Percentiles rank a stretch among this genome's conserved stretches.
These are phyloP conservation scores for Parus major DNA, from an alignment of 2,113 vertebrate species.

Conservation along the genomic window DNA sequence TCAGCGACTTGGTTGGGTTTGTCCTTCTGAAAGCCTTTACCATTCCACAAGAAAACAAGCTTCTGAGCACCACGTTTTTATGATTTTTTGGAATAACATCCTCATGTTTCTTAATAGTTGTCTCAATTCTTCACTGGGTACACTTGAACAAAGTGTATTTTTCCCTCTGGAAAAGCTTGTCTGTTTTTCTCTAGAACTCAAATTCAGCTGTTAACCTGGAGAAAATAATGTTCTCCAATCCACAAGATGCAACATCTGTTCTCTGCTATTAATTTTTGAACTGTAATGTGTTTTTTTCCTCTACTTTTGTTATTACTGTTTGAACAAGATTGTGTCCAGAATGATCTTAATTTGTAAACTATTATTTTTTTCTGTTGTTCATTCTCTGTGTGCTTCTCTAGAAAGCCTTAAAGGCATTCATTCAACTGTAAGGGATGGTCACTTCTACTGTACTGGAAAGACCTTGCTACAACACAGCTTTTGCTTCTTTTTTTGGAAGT, in stretches of 20 bases:
- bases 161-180: neutral
- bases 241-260: neutral
- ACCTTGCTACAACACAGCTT: neutral
- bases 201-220: neutral
- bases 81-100: neutral
- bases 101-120: neutral
- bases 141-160: neutral
- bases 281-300: neutral
- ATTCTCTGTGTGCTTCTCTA: neutral
- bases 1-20: neutral
- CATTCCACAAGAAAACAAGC: neutral
- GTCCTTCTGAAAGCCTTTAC: neutral
- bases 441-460: neutral
- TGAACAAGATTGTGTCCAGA: neutral
- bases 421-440: neutral
- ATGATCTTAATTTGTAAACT: neutral
- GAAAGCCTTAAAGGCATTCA: neutral
- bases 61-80: neutral
- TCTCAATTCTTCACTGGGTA: neutral
- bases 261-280: neutral
- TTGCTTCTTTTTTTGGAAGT: neutral
- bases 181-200: neutral
- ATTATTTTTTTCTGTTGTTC: neutral
- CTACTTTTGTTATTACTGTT: neutral
- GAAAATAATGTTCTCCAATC: neutral